Conservation (phyloP, 2,113 vertebrate species). For the Narcine bancroftii region DNA sequence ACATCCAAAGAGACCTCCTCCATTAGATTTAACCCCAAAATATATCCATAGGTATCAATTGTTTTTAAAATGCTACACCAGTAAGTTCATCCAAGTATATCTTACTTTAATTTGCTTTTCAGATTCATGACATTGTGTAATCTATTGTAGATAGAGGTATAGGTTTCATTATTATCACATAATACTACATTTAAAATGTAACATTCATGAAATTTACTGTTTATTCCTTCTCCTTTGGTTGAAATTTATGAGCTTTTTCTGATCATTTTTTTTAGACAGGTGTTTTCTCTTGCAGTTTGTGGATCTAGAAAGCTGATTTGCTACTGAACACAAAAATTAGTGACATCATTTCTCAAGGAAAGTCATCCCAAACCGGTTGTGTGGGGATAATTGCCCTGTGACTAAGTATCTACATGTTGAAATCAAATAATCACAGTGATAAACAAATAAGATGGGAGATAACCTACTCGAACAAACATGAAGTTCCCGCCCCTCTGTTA, state of each 20-base stretch:
- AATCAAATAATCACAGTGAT: background rate
- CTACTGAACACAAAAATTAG: conserved; percentile 37
- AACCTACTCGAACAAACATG: too few species aligned
- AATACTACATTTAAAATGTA: too few species aligned
- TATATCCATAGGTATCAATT: background rate
- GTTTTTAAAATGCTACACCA: background rate
- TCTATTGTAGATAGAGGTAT: too few species aligned
- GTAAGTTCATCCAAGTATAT: background rate
- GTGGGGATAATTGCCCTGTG: too few species aligned
- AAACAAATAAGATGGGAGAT: background rate
- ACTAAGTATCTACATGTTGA: background rate
- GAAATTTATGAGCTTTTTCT: background rate
- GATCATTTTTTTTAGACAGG: background rate
- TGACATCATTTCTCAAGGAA: conserved; percentile 38
- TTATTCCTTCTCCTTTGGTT: too few species aligned
- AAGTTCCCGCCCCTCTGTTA: too few species aligned
- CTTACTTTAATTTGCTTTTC: background rate
- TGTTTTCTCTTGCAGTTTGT: conserved; percentile 31
- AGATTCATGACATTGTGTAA: too few species aligned
- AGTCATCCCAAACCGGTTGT: background rate
- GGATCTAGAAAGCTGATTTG: conserved; percentile 37
- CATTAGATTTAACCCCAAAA: background rate
- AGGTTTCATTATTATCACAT: too few species aligned
- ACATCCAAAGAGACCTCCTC: background rate
- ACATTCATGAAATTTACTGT: too few species aligned